These are phyloP conservation scores for Eupithecia abbreviata DNA, from an alignment of 2,888 invertebrate genomes.

Conservation along the genomic window DNA sequence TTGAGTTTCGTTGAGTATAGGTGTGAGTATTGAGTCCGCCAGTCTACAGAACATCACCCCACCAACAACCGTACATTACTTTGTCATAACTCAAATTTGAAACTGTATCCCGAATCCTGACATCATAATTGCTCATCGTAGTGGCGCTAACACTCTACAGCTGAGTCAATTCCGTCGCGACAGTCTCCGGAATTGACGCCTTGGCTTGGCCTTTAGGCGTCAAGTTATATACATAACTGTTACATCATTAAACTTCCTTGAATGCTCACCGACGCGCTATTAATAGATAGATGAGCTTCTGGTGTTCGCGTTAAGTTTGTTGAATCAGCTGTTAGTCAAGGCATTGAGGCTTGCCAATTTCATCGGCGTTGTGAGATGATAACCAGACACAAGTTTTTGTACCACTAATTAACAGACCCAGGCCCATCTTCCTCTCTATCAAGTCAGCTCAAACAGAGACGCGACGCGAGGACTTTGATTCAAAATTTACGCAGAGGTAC, in stretches of 20 bases:
- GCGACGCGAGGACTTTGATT: too few species aligned
- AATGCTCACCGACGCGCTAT: constrained; percentile 5
- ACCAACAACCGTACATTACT: too few species aligned
- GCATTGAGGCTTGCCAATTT: background rate
- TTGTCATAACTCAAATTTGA: background rate
- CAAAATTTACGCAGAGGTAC: too few species aligned
- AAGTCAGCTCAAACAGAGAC: background rate
- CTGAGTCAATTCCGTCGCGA: constrained; percentile 31
- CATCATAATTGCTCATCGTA: constrained; percentile 16
- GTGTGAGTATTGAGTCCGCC: too few species aligned
- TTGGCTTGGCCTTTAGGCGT: constrained; percentile 15
- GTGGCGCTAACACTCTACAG: constrained; percentile 26
- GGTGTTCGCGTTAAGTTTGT: constrained; percentile 5
- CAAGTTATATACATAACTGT: constrained; percentile 30
- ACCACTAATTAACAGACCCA: background rate
- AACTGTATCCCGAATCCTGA: background rate
- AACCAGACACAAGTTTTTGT: background rate
- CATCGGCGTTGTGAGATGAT: background rate
- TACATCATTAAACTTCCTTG: constrained; percentile 17
- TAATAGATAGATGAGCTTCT: constrained; percentile 17
- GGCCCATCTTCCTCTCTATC: background rate
- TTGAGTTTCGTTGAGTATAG: too few species aligned
- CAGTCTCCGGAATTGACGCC: constrained; percentile 15
- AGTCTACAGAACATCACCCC: too few species aligned
- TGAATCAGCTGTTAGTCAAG: constrained; percentile 3